Percentiles rank a stretch among this genome's conserved stretches.
These are phyloP conservation scores for Pogona vitticeps DNA, from an alignment of 2,113 vertebrate genomes.

Conservation along the genomic window DNA sequence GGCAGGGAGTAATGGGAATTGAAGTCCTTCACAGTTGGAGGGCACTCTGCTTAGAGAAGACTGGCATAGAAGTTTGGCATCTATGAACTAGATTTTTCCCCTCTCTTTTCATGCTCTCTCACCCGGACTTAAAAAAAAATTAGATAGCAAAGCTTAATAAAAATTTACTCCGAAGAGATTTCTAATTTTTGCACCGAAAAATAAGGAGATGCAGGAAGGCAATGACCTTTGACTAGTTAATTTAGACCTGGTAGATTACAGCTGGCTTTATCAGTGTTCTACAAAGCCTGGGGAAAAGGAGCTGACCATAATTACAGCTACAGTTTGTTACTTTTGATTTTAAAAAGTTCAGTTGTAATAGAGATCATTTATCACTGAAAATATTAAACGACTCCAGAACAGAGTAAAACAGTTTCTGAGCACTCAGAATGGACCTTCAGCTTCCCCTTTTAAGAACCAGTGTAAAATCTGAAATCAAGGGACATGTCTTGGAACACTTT, in stretches of 20 bases:
- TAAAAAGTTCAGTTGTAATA: conserved; percentile 25
- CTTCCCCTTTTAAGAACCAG: not conserved
- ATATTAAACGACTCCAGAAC: not conserved
- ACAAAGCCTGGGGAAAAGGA: conserved; percentile 31
- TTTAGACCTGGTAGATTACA: conserved; percentile 4
- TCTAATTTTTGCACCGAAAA: conserved; percentile 45
- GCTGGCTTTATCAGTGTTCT: conserved; percentile 43
- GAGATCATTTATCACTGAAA: conserved; percentile 10
- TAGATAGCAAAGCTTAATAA: conserved; percentile 35
- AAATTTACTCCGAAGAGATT: conserved; percentile 21
- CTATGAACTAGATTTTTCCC: not conserved
- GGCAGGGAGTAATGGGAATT: not conserved
- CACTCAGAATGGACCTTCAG: not conserved
- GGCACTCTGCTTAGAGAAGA: not conserved
- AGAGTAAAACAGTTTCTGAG: not conserved
- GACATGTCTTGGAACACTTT: not conserved
- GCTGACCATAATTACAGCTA: conserved; percentile 36
- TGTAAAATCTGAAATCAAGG: not conserved
- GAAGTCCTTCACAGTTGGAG: not conserved
- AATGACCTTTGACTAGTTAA: conserved; percentile 42
- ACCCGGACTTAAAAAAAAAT: conserved; percentile 17
- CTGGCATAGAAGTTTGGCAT: not conserved
- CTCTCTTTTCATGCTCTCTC: conserved; percentile 33
- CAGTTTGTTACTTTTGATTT: conserved; percentile 38
- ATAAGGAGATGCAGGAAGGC: not conserved